A percentile compares a stretch with the other conserved stretches of the same genome.
Evolutionary conservation across 2,113 vertebrate species (phyloP).

Genomic region (Aplodontia rufa): DNA sequence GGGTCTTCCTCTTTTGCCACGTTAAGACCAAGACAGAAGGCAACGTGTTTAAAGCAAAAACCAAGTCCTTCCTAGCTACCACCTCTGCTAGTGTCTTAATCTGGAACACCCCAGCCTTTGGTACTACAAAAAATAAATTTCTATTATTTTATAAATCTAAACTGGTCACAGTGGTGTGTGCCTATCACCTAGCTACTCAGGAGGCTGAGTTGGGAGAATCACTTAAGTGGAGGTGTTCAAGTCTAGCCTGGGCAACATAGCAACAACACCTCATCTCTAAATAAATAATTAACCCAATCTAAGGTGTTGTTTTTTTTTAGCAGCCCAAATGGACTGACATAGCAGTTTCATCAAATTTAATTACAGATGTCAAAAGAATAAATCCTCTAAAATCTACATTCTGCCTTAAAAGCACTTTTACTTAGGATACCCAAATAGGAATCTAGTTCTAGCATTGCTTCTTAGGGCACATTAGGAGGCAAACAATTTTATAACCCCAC

Average conservation of each 20-base stretch:
- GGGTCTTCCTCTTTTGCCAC: neutral
- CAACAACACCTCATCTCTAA: no score
- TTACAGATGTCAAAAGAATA: slow-evolving; percentile 20
- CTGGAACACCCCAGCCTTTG: neutral
- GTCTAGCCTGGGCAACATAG: neutral
- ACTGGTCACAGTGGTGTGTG: neutral
- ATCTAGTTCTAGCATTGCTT: slow-evolving; percentile 10
- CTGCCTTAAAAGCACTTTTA: slow-evolving; percentile 31
- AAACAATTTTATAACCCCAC: neutral
- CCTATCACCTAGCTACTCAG: neutral
- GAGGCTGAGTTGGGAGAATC: neutral
- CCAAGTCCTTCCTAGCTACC: neutral
- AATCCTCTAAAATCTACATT: neutral
- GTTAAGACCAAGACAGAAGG: neutral
- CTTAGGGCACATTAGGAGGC: neutral
- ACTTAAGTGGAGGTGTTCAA: neutral
- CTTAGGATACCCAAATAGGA: slow-evolving; percentile 1
- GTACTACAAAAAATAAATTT: neutral
- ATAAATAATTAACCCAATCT: neutral
- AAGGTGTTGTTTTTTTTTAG: neutral
- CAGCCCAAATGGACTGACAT: neutral
- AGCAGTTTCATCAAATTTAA: slow-evolving; percentile 38
- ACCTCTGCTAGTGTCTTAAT: neutral
- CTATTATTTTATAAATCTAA: neutral
- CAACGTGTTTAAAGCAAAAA: neutral